A percentile compares a stretch with the other conserved stretches of the same genome.
Conservation (phyloP, 2,113 vertebrate species). For the Paracanthobrama guichenoti region DNA sequence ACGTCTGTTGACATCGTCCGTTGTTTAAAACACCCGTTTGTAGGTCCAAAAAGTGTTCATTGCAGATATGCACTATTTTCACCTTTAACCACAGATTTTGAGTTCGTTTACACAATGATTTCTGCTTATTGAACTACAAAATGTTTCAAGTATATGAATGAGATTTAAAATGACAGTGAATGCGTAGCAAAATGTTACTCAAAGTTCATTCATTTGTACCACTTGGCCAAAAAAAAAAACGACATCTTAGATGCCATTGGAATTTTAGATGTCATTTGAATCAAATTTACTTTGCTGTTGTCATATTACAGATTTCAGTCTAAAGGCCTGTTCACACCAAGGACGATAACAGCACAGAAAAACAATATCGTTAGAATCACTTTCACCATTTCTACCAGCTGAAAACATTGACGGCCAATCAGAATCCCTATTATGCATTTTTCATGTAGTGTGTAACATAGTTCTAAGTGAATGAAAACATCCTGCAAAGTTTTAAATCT, state of each 20-base stretch:
- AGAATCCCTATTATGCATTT: too few relatives aligned
- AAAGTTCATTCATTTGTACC: neutral
- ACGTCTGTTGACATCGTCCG: neutral
- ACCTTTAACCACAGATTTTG: neutral
- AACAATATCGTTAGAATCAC: too few relatives aligned
- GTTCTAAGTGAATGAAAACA: too few relatives aligned
- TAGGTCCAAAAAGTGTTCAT: neutral
- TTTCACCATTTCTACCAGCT: too few relatives aligned
- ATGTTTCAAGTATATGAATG: conserved; percentile 11
- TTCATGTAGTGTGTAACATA: too few relatives aligned
- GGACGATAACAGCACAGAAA: too few relatives aligned
- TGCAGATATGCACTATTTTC: neutral
- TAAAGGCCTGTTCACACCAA: neutral
- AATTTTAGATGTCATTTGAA: neutral
- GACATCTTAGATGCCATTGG: neutral
- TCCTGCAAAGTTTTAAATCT: too few relatives aligned
- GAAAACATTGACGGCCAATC: too few relatives aligned
- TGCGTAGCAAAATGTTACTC: neutral
- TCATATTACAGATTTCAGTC: neutral
- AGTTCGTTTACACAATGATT: neutral
- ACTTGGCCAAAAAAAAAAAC: neutral
- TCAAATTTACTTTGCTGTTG: neutral
- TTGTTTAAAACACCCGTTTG: neutral
- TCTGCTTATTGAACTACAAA: neutral
- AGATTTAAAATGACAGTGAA: conserved; percentile 1